phyloP scores from a whole-genome alignment of 2,113 vertebrate genomes.

The Cryptoleucopteryx plumbea region DNA sequence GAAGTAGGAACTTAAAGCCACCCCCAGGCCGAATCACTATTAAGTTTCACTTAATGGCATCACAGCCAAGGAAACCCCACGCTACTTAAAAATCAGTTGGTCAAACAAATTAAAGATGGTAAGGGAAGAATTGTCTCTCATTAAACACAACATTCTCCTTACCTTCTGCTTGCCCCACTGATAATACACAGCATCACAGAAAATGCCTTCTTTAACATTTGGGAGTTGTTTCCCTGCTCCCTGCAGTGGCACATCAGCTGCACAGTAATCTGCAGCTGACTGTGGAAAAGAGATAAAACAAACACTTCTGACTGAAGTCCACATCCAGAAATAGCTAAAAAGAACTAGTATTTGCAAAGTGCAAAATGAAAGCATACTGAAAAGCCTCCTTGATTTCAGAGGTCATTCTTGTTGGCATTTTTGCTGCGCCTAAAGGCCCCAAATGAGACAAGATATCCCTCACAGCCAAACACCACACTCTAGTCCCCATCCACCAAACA shows the following conservation, averaged over 20 bases:
- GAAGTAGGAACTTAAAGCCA: not conserved
- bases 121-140: not conserved
- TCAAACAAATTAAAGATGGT: not conserved
- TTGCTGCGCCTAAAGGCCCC: not conserved
- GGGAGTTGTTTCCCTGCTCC: not conserved
- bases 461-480: not conserved
- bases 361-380: not conserved
- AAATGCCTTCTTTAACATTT: not conserved
- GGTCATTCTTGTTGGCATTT: not conserved
- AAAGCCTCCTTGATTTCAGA: not conserved
- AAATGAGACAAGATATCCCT: not conserved
- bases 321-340: not conserved
- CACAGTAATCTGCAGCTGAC: not conserved
- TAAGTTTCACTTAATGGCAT: not conserved
- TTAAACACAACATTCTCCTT: not conserved
- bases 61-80: not conserved
- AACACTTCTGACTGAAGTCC: not conserved
- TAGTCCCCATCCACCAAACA: not conserved
- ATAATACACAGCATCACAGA: not conserved
- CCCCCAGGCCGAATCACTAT: not conserved
- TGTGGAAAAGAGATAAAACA: not conserved
- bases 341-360: not conserved
- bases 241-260: not conserved
- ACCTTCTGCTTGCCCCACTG: not conserved
- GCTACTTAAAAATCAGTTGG: not conserved